Base-by-base conservation (phyloP, 37 sponge, comb jelly and placozoan species). In the Aphrocallistes beatrix region DNA sequence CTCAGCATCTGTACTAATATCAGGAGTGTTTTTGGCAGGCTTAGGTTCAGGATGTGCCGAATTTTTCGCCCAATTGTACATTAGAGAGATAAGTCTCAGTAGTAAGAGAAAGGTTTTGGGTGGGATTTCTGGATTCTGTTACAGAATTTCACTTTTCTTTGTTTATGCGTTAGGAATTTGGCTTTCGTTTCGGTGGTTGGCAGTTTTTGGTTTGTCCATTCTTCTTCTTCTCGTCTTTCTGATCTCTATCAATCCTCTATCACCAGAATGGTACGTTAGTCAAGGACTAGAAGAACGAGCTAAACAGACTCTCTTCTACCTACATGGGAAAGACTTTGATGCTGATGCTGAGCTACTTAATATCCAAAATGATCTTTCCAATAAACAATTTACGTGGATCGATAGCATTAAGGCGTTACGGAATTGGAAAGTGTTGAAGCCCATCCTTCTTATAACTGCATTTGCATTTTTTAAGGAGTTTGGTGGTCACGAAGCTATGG, bases 351-450 rank as follows among this genome's bases (percentile, higher is more conserved):
- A 60, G n/a, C 10, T 60, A 60, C 32, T 3, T 25, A 60, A 60
- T 19, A 60, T 60, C n/a, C n/a, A n/a, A n/a, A n/a, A n/a, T n/a
- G n/a, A n/a, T n/a, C n/a, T n/a, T n/a, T n/a, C n/a, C n/a, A n/a
- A n/a, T n/a, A n/a, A n/a, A n/a, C 75, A 60, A 60, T 25, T 60
- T 19, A 60, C 28, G 10, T 60, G 75, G 75, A 60, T 60, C n/a
- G 34, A 60, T 3, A 60, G 75, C n/a, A 25, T 60, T 30, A 60
- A 28, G n/a, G 21, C 75, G 3, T 28, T 60, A 28, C 10, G n/a
- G 34, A 30, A 60, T 30, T 60, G 75, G 75, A 60, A 60, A 60
- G 75, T 60, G n/a, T 60, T 60, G 21, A 60, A 60, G n/a, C 75
- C 75, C n/a, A 60, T 60, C 34, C 8, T 60, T 1, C 8, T 60